Evolutionary conservation across 92 coral and sea anemone genomes (phyloP).

Genomic region (Porites cylindrica): DNA sequence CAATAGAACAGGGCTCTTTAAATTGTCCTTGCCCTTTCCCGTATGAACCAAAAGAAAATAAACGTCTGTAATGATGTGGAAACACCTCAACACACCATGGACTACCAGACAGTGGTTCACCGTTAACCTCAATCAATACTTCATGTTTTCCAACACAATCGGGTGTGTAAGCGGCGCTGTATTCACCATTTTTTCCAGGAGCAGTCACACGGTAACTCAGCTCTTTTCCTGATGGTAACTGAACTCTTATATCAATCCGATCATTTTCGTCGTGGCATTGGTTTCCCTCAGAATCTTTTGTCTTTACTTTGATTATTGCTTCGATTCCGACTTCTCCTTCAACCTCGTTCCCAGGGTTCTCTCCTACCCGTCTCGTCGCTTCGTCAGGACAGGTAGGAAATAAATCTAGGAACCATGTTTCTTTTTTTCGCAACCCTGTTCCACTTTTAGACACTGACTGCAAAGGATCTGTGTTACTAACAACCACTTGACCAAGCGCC

Average conservation of each 20-base stretch:
- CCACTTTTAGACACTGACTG: constrained; percentile 34
- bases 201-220: background rate
- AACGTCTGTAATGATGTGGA: background rate
- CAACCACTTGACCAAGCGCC: constrained; percentile 42
- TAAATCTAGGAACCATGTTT: no score
- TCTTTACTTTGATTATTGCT: constrained; percentile 49
- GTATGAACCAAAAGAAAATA: background rate
- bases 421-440: constrained; percentile 7
- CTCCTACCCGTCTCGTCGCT: no score
- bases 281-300: constrained; percentile 57
- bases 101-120: no score
- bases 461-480: constrained; percentile 50
- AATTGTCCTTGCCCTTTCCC: background rate
- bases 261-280: constrained; percentile 54
- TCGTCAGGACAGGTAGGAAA: no score
- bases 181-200: background rate
- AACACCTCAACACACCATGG: background rate
- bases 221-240: constrained; percentile 14
- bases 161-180: background rate
- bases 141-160: background rate
- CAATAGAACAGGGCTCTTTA: background rate
- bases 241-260: constrained; percentile 45
- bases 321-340: constrained; percentile 32
- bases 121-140: background rate
- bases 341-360: no score